A percentile compares a stretch with the other conserved stretches of the same genome.
phyloP scores from a whole-genome alignment of 2,797 vertebrate species.

The Hirundo rustica region DNA sequence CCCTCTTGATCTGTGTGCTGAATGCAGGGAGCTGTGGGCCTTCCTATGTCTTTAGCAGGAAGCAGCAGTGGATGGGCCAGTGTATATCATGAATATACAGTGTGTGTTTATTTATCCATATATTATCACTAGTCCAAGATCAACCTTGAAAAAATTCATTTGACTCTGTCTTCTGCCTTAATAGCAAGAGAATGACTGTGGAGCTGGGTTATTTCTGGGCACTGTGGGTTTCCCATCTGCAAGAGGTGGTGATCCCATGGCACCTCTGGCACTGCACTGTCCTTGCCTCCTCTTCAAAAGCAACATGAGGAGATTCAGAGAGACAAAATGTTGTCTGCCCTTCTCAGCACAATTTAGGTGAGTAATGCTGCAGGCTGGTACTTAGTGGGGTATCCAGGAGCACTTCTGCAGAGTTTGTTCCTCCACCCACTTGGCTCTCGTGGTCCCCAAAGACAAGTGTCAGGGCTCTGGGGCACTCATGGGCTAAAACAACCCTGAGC shows the following conservation, averaged over 20 bases:
- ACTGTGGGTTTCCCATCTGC: neutral
- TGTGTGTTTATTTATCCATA: neutral
- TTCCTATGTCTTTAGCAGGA: neutral
- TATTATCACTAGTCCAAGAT: neutral
- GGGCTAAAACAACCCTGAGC: neutral
- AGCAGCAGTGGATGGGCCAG: neutral
- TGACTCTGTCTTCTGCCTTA: neutral
- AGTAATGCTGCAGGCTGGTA: neutral
- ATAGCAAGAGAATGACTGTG: rapidly evolving
- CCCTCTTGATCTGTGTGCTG: neutral
- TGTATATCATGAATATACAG: rapidly evolving
- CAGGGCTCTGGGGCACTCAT: rapidly evolving
- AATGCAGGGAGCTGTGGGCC: neutral
- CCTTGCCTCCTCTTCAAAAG: neutral
- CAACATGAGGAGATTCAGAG: neutral
- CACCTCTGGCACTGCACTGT: neutral
- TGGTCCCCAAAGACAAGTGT: neutral
- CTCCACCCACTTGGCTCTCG: neutral
- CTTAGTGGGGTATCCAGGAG: neutral
- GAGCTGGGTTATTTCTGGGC: neutral
- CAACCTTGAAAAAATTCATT: neutral
- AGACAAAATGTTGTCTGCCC: neutral
- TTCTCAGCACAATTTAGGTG: neutral
- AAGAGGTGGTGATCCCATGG: neutral
- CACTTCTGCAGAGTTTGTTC: neutral